Evolutionary conservation across 2,888 invertebrate species (phyloP).

Genomic region (Caenorhabditis sinica): DNA sequence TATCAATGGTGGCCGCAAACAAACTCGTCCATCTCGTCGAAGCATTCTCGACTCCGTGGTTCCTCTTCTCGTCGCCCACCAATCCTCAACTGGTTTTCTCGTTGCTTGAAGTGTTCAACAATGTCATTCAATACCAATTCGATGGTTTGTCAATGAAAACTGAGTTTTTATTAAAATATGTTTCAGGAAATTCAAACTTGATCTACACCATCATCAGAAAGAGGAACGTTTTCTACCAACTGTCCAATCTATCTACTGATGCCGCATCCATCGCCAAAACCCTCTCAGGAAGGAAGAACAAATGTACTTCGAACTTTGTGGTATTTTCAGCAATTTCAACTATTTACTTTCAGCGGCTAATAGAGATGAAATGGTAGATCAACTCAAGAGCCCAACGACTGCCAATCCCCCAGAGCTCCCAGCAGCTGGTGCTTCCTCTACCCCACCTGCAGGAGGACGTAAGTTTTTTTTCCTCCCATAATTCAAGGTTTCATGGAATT

Average conservation of each 20-base stretch:
- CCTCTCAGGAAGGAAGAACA: conserved; percentile 84
- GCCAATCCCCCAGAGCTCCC: conserved; percentile 67
- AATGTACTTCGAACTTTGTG: conserved; percentile 43
- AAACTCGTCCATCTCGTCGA: conserved; percentile 93
- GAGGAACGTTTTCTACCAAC: conserved; percentile 96
- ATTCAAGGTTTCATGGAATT: neutral
- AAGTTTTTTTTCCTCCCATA: neutral
- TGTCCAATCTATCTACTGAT: conserved; percentile 97
- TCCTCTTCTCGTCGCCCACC: conserved; percentile 95
- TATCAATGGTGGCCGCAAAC: conserved; percentile 98
- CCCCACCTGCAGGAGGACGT: conserved; percentile 24
- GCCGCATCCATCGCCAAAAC: conserved; percentile 92
- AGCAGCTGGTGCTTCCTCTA: conserved; percentile 15
- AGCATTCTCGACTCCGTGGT: conserved; percentile 97
- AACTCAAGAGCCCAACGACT: conserved; percentile 74
- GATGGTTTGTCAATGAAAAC: conserved; percentile 87
- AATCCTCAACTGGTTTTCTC: conserved; percentile 99
- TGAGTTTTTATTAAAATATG: neutral
- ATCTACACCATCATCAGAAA: conserved; percentile 99
- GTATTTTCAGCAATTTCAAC: neutral
- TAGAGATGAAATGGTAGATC: conserved; percentile 75
- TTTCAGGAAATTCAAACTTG: conserved; percentile 94
- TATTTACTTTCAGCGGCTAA: conserved; percentile 47
- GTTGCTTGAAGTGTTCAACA: conserved; percentile 98
- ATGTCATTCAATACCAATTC: conserved; percentile 99